Base-by-base conservation (phyloP, 2,888 invertebrate species). In the Ennomos erosarius region DNA sequence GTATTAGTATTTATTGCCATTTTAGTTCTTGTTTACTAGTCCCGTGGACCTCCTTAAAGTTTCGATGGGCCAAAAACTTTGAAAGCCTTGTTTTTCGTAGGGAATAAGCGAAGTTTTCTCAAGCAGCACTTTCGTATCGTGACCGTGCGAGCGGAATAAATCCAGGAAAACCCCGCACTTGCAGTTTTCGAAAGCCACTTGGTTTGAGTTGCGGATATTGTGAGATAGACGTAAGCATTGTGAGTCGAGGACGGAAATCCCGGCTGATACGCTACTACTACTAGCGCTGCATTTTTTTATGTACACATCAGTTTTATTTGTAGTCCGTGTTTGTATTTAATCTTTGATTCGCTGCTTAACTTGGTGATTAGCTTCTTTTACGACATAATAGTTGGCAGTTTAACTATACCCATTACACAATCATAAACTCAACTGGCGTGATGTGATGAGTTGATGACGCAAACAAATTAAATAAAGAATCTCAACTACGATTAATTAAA, bases 101-200 rank as follows among this genome's bases (percentile, higher is more conserved):
- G 46, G 50, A 54, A 52, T 55, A 51, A 62, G 57, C 53, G 40
- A 63, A 64, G 64, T 61, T 64, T 64, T 52, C 43, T 58, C 48
- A 59, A 65, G 60, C 50, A 62, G 53, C 56, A 60, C 60, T 64
- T 58, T 64, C 44, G 58, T 61, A 62, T 61, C 57, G 50, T 48
- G 58, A 54, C 49, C 59, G 59, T 58, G 50, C 57, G 59, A 62
- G 60, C 54, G 55, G 60, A 64, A 66, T 63, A 66, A 64, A 62
- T 58, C 59, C 50, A 61, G 48, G 36, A 55, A 62, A 64, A 13
- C 52, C 55, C 60, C 46, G 34, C 39, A 42, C 47, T 67, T 52
- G 52, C 55, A 50, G 55, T 62, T 64, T 55, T 61, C 53, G 57
- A 62, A 56, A 60, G 59, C 55, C 58, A 62, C 60, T 62, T 64